phyloP scores from a whole-genome alignment of 2,113 vertebrate species.

The Leucopsar rothschildi region DNA sequence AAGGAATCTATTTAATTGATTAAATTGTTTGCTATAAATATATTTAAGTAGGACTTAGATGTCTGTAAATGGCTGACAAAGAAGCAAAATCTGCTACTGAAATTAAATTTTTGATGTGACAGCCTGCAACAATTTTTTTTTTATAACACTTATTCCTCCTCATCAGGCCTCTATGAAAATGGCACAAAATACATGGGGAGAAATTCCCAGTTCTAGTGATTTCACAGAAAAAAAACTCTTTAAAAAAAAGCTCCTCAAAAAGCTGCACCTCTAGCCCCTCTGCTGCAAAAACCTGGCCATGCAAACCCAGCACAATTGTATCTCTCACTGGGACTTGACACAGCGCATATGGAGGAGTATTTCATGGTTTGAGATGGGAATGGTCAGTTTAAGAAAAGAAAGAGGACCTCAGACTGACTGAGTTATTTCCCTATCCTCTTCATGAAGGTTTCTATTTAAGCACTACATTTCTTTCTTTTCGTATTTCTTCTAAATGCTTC shows the following conservation, averaged over 20 bases:
- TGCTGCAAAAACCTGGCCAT: background rate
- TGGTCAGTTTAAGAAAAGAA: background rate
- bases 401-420: background rate
- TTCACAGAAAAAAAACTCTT: background rate
- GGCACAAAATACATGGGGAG: background rate
- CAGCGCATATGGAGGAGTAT: background rate
- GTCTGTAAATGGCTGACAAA: background rate
- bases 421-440: background rate
- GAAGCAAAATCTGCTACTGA: background rate
- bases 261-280: background rate
- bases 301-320: background rate
- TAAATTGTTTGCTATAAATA: conserved; percentile 14
- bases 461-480: background rate
- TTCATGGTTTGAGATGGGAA: background rate
- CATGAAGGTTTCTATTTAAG: background rate
- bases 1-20: background rate
- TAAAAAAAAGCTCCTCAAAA: background rate
- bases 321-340: background rate
- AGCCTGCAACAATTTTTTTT: background rate
- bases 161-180: background rate
- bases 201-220: background rate
- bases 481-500: background rate
- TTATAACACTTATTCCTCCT: background rate
- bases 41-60: background rate
- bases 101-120: background rate